These are phyloP conservation scores for Aegotheles bennettii DNA, from an alignment of 2,113 vertebrate species.

Conservation along the genomic window DNA sequence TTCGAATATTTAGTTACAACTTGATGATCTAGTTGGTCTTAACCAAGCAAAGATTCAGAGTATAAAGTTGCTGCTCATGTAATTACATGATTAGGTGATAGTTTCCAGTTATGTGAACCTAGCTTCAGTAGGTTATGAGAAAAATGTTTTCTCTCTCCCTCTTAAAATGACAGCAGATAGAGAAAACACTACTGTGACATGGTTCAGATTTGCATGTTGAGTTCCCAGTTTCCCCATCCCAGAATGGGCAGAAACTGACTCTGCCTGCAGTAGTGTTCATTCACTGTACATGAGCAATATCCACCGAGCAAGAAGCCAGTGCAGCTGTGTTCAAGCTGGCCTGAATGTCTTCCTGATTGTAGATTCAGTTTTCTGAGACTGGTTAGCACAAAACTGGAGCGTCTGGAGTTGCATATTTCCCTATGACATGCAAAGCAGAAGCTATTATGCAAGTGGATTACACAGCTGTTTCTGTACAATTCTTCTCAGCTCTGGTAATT, in stretches of 20 bases:
- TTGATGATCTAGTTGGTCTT: neutral
- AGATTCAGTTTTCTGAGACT: neutral
- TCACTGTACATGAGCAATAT: fast-evolving
- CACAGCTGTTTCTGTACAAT: neutral
- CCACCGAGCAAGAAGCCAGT: fast-evolving
- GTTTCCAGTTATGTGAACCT: neutral
- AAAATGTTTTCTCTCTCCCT: neutral
- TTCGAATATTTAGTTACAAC: neutral
- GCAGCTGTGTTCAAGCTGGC: neutral
- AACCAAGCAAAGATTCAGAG: neutral
- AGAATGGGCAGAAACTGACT: neutral
- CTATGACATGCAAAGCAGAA: neutral
- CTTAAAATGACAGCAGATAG: neutral
- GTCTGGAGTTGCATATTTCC: neutral
- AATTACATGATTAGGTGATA: neutral
- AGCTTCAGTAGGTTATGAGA: neutral
- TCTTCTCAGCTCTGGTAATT: neutral
- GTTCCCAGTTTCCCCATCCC: neutral
- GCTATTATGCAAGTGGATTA: neutral
- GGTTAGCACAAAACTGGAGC: neutral
- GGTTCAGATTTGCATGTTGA: neutral
- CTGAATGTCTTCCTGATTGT: neutral
- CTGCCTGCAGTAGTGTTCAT: neutral
- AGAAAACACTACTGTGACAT: neutral
- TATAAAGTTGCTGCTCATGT: conserved; percentile 2